Evolutionary conservation across 2,113 vertebrate genomes (phyloP).

Genomic region (Scomber colias): DNA sequence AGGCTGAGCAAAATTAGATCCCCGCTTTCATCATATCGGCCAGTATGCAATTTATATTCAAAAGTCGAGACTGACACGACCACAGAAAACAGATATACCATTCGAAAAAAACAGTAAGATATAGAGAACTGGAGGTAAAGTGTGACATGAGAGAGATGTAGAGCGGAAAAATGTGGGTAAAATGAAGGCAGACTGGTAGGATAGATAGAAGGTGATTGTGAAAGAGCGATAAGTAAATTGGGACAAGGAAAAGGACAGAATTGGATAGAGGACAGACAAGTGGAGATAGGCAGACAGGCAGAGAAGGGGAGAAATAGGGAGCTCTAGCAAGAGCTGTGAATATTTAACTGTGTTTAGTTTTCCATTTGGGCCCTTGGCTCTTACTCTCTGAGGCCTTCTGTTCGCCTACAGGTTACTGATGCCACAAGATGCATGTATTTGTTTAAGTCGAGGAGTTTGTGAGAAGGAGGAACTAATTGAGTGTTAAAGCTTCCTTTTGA

Average conservation of each 20-base stretch:
- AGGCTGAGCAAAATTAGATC: not conserved
- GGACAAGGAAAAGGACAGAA: conserved; percentile 18
- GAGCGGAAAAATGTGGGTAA: conserved; percentile 17
- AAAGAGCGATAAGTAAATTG: conserved; percentile 44
- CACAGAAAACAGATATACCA: not conserved
- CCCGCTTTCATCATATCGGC: not conserved
- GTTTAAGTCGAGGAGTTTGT: not conserved
- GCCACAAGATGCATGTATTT: conserved; percentile 10
- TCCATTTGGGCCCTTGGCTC: conserved; percentile 53
- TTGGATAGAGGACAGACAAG: conserved; percentile 18
- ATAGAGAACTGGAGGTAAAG: not conserved
- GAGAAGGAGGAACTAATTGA: not conserved
- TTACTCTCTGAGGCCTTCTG: conserved; percentile 30
- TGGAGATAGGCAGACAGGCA: conserved; percentile 12
- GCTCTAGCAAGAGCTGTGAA: conserved; percentile 57
- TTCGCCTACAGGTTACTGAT: conserved; percentile 54
- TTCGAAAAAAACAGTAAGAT: not conserved
- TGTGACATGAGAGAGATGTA: not conserved
- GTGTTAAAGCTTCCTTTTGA: conserved; percentile 3
- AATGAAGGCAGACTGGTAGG: conserved; percentile 5
- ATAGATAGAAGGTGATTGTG: conserved; percentile 13
- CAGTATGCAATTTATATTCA: not conserved
- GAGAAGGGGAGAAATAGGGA: conserved; percentile 10
- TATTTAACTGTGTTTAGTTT: conserved; percentile 75
- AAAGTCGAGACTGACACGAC: not conserved